A percentile compares a stretch with the other conserved stretches of the same genome.
phyloP scores from a whole-genome alignment of 2,113 vertebrate genomes.

The Trichomycterus rosablanca region DNA sequence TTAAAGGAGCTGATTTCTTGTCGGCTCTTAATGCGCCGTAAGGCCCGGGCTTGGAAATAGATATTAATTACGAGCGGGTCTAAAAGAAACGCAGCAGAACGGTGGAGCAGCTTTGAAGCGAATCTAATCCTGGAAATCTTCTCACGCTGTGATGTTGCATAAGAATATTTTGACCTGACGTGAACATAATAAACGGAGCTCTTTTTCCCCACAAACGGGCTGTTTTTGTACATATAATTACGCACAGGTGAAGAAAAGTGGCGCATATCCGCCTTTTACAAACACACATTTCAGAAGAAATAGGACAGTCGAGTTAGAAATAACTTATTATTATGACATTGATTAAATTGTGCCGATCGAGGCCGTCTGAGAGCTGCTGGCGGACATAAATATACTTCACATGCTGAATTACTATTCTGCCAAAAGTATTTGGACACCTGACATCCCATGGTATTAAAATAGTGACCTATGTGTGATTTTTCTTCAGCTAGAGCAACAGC shows the following conservation, averaged over 20 bases:
- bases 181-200: conserved; percentile 43
- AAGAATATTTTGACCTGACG: conserved; percentile 53
- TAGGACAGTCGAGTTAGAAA: background rate
- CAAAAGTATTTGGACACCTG: no score
- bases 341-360: background rate
- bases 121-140: conserved; percentile 51
- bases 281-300: conserved; percentile 9
- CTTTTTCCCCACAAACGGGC: conserved; percentile 34
- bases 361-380: no score
- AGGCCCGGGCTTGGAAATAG: conserved; percentile 46
- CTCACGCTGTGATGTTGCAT: conserved; percentile 44
- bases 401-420: no score
- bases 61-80: conserved; percentile 60
- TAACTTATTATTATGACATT: background rate
- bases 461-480: no score
- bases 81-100: conserved; percentile 47
- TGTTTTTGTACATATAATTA: conserved; percentile 33
- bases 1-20: conserved; percentile 48
- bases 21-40: conserved; percentile 42
- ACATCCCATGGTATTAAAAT: no score
- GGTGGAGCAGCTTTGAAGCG: conserved; percentile 56
- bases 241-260: conserved; percentile 16
- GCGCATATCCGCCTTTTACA: background rate
- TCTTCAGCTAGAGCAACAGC: no score
- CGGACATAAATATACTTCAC: no score